Evolutionary conservation across 2,888 invertebrate species (phyloP).

Genomic region (Pristionchus arcanus): DNA sequence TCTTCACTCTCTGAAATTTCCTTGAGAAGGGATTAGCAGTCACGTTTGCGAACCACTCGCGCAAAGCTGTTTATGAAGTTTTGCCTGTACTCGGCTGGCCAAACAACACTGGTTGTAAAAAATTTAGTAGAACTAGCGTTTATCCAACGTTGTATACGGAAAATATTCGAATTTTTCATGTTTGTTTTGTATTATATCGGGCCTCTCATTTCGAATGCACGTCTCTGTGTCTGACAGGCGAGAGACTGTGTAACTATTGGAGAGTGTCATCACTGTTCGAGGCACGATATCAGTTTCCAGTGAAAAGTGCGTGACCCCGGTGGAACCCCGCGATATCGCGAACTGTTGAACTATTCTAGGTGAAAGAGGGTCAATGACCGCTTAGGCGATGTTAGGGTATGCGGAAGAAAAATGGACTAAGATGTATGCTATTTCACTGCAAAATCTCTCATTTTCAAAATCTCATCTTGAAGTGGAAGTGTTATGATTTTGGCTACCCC

Average conservation of each 20-base stretch:
- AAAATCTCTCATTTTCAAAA: neutral
- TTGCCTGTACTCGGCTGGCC: neutral
- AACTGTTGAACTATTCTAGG: neutral
- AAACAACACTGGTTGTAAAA: too few species aligned
- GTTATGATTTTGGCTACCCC: neutral
- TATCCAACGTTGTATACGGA: too few species aligned
- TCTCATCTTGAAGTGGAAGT: neutral
- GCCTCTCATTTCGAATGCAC: too few species aligned
- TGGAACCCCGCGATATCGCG: neutral
- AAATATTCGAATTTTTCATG: too few species aligned
- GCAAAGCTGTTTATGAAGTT: constrained; percentile 1
- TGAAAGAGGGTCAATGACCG: constrained; percentile 28
- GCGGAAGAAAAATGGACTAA: neutral
- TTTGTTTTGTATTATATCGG: too few species aligned
- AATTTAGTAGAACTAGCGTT: too few species aligned
- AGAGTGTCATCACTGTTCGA: neutral
- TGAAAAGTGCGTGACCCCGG: neutral
- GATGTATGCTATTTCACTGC: too few species aligned
- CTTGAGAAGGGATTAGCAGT: neutral
- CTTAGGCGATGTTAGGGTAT: neutral
- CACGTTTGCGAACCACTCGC: neutral
- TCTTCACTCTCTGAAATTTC: neutral
- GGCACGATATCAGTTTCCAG: neutral
- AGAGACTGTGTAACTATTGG: too few species aligned
- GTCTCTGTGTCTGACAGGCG: too few species aligned